These are phyloP conservation scores for Chalcosyrphus nemorum DNA, from an alignment of 2,888 invertebrate species.

Conservation along the genomic window DNA sequence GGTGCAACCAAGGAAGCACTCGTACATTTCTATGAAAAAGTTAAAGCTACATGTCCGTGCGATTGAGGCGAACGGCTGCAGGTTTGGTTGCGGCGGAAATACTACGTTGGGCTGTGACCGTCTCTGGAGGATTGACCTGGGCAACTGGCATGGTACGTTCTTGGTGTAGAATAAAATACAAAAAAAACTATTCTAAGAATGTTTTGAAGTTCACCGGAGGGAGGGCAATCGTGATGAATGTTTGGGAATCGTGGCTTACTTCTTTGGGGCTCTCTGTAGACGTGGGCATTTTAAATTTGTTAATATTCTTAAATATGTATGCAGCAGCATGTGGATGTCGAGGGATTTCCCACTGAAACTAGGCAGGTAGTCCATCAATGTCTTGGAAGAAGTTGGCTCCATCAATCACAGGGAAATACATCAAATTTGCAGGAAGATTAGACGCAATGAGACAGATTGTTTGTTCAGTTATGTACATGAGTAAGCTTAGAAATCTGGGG, in stretches of 20 bases:
- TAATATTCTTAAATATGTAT: too few species aligned
- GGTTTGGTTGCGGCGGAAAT: constrained; percentile 2
- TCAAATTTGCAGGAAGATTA: too few species aligned
- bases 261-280: too few species aligned
- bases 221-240: not conserved
- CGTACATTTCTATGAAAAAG: constrained; percentile 68
- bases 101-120: constrained; percentile 33
- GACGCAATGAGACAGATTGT: too few species aligned
- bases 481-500: too few species aligned
- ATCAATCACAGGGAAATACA: too few species aligned
- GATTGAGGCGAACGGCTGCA: constrained; percentile 9
- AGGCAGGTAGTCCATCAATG: too few species aligned
- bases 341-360: too few species aligned
- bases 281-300: too few species aligned
- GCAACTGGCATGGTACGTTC: constrained; percentile 63
- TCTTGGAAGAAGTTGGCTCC: too few species aligned
- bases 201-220: not conserved
- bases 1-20: constrained; percentile 33
- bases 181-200: constrained; percentile 1
- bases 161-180: not conserved
- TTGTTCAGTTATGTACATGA: too few species aligned
- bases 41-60: constrained; percentile 53
- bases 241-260: not conserved
- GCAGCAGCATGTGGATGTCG: too few species aligned
- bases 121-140: constrained; percentile 65